phyloP scores from a whole-genome alignment of 2,888 invertebrate species.

The Petrolisthes manimaculis region DNA sequence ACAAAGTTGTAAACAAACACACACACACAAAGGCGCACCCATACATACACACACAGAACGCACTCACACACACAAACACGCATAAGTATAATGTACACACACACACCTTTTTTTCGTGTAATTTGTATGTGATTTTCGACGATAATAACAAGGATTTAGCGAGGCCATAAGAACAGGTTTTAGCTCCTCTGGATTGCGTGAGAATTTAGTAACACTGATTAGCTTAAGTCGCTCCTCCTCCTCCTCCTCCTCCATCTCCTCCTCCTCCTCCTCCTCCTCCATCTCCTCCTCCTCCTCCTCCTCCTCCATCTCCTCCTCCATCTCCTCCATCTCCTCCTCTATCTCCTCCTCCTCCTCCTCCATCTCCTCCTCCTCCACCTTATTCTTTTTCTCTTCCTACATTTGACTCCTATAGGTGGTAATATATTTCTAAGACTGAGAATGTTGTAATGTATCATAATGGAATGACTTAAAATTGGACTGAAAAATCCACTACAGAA shows the following conservation, averaged over 20 bases:
- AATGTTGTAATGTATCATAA: not conserved
- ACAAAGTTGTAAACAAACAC: too few relatives aligned
- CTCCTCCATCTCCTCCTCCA: not conserved
- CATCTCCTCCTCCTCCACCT: not conserved
- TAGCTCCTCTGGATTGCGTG: conserved; percentile 28
- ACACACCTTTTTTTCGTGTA: conserved; percentile 28
- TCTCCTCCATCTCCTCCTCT: not conserved
- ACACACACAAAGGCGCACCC: too few relatives aligned
- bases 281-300: conserved; percentile 10
- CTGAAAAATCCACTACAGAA: too few relatives aligned
- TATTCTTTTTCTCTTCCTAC: not conserved
- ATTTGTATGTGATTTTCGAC: conserved; percentile 43
- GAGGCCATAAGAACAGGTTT: conserved; percentile 11
- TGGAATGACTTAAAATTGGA: not conserved
- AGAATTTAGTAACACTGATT: conserved; percentile 37
- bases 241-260: not conserved
- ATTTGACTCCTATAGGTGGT: too few relatives aligned
- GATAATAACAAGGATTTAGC: conserved; percentile 34
- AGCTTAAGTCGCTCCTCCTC: not conserved
- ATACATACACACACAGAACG: too few relatives aligned
- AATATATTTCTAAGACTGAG: not conserved
- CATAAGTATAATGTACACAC: conserved; percentile 12
- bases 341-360: not conserved
- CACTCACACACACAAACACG: too few relatives aligned
- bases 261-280: conserved; percentile 19